Conservation (phyloP, 1,140 invertebrate species). For the Lerema accius region DNA sequence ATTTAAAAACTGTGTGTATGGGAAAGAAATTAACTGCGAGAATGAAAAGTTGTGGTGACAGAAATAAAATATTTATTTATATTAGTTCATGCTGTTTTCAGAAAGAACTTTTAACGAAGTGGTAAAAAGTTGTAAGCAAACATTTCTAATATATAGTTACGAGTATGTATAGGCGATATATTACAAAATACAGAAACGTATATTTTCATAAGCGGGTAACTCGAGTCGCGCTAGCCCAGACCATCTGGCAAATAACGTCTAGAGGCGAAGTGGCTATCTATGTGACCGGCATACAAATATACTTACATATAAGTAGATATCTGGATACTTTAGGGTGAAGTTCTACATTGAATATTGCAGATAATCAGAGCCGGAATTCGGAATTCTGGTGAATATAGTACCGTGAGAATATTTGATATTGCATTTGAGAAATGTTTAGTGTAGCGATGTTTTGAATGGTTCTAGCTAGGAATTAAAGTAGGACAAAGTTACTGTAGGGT, state of each 20-base stretch:
- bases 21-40: too few relatives aligned
- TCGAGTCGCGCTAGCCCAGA: slow-evolving; percentile 21
- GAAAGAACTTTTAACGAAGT: too few relatives aligned
- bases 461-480: background rate
- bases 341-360: background rate
- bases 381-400: background rate
- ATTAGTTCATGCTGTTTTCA: too few relatives aligned
- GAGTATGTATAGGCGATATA: too few relatives aligned
- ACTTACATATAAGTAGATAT: background rate
- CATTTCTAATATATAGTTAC: too few relatives aligned
- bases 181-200: slow-evolving; percentile 2
- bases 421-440: background rate
- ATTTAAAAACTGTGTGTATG: too few relatives aligned
- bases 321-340: background rate
- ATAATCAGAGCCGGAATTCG: background rate
- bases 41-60: too few relatives aligned
- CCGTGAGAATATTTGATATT: background rate
- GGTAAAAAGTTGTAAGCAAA: too few relatives aligned
- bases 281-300: slow-evolving; percentile 10
- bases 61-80: too few relatives aligned
- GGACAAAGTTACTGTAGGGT: too few relatives aligned
- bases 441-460: background rate
- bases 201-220: slow-evolving; percentile 14
- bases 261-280: slow-evolving; percentile 17
- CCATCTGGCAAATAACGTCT: slow-evolving; percentile 33